Evolutionary conservation across 2,797 vertebrate species (phyloP), one percentile per base, ranked within the genome.

Genomic region (Knipowitschia caucasica): DNA sequence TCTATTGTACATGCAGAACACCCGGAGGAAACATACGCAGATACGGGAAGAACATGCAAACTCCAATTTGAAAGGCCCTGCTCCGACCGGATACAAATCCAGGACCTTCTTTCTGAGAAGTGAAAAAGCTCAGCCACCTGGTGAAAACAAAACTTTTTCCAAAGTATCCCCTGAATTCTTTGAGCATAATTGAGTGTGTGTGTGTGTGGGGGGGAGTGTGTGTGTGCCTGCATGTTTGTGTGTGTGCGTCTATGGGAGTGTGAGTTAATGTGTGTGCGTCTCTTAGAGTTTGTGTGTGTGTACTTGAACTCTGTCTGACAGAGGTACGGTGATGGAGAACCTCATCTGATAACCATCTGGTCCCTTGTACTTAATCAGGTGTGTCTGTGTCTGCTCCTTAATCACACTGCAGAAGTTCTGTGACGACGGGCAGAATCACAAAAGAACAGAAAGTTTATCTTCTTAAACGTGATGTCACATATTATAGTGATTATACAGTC

Each of bases 261-360:
- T 39, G 36, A 17, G 35, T 17, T 15, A 5, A 17, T 4, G 50
- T 50, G 44, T 31, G 29, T 36, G 58, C 53, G 29, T 59, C 70
- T n/a, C n/a, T n/a, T n/a, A n/a, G n/a, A n/a, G n/a, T n/a, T n/a
- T 39, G 36, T 20, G 36, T 9, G 17, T 61, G 64, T 42, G 56
- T 57, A 69, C 35, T 26, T 74, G 75, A 85, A 74, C 71, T 43
- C 57, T 78, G 71, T 78, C 79, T 42, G 30, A 36, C 54, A 68
- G 78, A 72, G 59, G 50, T 64, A 42, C 59, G 74, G 71, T 83
- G 81, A 87, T 86, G 79, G 80, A 87, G 57, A 66, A 75, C 75
- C 77, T 81, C 65, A 64, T 84, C 72, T 71, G 83, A 86, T 80
- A 79, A 70, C 82, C 83, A 86, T 86, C 85, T 87, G 81, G 63